Conservation (phyloP, 2,888 invertebrate genomes). For the Sminthurides aquaticus region DNA sequence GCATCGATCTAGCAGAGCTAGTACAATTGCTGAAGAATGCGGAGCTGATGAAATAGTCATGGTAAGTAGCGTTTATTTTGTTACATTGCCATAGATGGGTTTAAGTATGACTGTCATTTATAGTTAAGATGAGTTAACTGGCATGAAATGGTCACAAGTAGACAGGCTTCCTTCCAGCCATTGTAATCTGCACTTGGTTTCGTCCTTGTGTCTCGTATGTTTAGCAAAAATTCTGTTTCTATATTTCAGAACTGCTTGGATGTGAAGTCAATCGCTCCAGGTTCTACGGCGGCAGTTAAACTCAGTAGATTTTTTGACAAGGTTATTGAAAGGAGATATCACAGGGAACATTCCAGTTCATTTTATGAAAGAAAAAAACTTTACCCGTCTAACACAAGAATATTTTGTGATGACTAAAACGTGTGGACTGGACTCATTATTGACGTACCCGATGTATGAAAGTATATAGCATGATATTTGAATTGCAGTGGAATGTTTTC, state of each 20-base stretch:
- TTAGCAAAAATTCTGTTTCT: too few relatives aligned
- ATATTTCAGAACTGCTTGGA: conserved; percentile 55
- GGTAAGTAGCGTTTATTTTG: conserved; percentile 49
- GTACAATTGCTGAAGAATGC: conserved; percentile 76
- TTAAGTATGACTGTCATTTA: too few relatives aligned
- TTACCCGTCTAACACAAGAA: conserved; percentile 23
- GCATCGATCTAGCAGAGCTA: conserved; percentile 49
- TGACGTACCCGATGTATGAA: too few relatives aligned
- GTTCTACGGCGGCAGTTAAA: conserved; percentile 88
- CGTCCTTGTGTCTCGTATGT: too few relatives aligned
- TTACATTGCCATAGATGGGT: too few relatives aligned
- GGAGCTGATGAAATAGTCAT: conserved; percentile 89
- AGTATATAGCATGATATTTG: too few relatives aligned
- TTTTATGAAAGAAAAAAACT: conserved; percentile 35
- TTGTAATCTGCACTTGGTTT: too few relatives aligned
- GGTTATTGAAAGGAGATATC: conserved; percentile 56
- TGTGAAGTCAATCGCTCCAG: conserved; percentile 78
- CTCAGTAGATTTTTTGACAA: conserved; percentile 90
- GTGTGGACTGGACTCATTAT: too few relatives aligned
- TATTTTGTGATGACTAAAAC: conserved; percentile 13
- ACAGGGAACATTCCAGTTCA: conserved; percentile 43
- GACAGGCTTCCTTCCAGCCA: too few relatives aligned
- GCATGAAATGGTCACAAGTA: too few relatives aligned
- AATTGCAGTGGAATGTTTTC: too few relatives aligned
- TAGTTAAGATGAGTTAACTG: too few relatives aligned